Conservation (phyloP, 2,797 vertebrate species). For the Glossophaga mutica region DNA sequence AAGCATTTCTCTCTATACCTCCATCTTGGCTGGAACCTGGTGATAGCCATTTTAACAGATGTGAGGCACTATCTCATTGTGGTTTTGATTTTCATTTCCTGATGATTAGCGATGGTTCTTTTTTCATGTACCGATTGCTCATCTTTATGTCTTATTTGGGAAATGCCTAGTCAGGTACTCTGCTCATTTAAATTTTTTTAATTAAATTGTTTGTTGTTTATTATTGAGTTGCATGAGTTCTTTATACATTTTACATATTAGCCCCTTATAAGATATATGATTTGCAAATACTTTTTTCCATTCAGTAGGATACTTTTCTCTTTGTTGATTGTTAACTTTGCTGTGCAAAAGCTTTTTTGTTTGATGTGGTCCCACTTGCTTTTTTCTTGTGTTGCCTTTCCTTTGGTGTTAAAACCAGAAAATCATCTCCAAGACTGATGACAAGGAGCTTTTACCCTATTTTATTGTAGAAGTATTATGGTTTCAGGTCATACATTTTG, state of each 20-base stretch:
- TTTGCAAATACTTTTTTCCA: too few species aligned
- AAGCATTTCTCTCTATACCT: too few species aligned
- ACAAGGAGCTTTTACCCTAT: not conserved
- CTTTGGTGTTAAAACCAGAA: not conserved
- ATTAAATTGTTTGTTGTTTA: not conserved
- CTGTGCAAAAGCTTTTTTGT: too few species aligned
- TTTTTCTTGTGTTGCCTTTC: not conserved
- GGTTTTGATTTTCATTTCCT: not conserved
- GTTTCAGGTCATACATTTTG: not conserved
- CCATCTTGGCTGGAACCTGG: too few species aligned
- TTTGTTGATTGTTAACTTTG: too few species aligned
- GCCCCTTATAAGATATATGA: too few species aligned
- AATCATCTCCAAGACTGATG: not conserved
- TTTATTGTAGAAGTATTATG: not conserved
- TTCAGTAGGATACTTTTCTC: too few species aligned
- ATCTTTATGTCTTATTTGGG: not conserved
- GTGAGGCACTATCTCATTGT: not conserved
- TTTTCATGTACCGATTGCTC: too few species aligned
- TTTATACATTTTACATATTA: too few species aligned
- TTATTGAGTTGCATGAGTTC: not conserved
- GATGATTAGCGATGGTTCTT: too few species aligned
- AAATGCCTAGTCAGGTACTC: not conserved
- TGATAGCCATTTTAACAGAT: not conserved
- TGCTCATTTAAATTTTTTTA: not conserved
- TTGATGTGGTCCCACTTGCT: too few species aligned